Percentiles rank a stretch among this genome's conserved stretches.
phyloP scores from a whole-genome alignment of 2,113 vertebrate species.

The Epinephelus cyanopodus region DNA sequence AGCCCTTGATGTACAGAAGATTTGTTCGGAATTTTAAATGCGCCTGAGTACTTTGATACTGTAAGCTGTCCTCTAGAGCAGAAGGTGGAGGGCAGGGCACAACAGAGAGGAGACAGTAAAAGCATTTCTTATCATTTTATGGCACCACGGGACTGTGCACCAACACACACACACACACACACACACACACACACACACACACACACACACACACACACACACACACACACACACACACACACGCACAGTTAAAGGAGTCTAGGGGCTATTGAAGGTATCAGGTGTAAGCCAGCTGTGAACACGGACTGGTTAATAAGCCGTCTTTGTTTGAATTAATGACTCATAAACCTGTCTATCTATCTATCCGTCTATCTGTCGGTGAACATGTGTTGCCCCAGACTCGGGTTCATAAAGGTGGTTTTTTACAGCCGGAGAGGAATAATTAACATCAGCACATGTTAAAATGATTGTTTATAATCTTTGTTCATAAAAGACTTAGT shows the following conservation, averaged over 20 bases:
- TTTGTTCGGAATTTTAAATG: slow-evolving; percentile 10
- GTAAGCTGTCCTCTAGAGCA: slow-evolving; percentile 16
- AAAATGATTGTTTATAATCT: neutral
- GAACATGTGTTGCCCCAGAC: slow-evolving; percentile 48
- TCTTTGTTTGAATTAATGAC: slow-evolving; percentile 80
- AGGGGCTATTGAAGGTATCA: slow-evolving; percentile 72
- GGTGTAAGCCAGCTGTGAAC: slow-evolving; percentile 79
- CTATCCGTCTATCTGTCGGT: slow-evolving; percentile 39
- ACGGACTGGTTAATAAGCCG: slow-evolving; percentile 80
- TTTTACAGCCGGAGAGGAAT: slow-evolving; percentile 17
- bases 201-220: slow-evolving; percentile 21
- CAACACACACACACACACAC: neutral
- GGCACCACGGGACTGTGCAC: slow-evolving; percentile 2
- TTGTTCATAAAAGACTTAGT: neutral
- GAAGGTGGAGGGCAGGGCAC: neutral
- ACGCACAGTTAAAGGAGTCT: slow-evolving; percentile 51
- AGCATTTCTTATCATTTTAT: slow-evolving; percentile 51
- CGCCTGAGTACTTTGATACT: slow-evolving; percentile 11
- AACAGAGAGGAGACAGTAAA: slow-evolving; percentile 15
- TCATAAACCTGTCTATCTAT: slow-evolving; percentile 71
- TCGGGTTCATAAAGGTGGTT: slow-evolving; percentile 24
- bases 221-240: slow-evolving; percentile 20
- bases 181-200: slow-evolving; percentile 14
- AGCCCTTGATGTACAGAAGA: neutral
- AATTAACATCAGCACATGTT: slow-evolving; percentile 30